Conservation (phyloP, 2,888 invertebrate genomes). For the Phortica magna region DNA sequence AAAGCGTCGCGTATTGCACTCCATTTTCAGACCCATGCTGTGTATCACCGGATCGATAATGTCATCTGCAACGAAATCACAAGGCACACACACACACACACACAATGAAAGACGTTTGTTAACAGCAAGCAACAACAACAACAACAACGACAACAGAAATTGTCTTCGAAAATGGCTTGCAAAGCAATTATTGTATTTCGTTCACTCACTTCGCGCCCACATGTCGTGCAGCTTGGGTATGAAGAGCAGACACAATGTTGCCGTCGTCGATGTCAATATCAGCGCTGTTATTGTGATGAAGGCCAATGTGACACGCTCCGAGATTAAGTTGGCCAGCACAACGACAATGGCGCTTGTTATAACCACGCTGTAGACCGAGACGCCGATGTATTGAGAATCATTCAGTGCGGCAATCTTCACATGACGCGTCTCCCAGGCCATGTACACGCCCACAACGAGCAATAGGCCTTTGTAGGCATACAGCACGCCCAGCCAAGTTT, state of each 20-base stretch:
- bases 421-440: constrained; percentile 97
- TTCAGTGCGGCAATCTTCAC: constrained; percentile 95
- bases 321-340: constrained; percentile 91
- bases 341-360: constrained; percentile 92
- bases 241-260: constrained; percentile 90
- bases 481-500: constrained; percentile 92
- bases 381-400: constrained; percentile 95
- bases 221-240: constrained; percentile 90
- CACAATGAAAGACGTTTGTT: background rate
- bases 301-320: constrained; percentile 88
- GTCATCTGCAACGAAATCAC: constrained; percentile 79
- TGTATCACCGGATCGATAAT: constrained; percentile 89
- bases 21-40: constrained; percentile 92
- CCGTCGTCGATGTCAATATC: constrained; percentile 91
- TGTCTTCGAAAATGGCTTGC: constrained; percentile 24
- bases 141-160: no score
- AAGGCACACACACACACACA: background rate
- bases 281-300: constrained; percentile 90
- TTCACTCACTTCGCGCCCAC: constrained; percentile 81
- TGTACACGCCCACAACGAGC: constrained; percentile 92
- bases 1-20: constrained; percentile 91
- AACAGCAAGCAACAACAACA: background rate
- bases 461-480: constrained; percentile 94
- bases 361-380: constrained; percentile 94
- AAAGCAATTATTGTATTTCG: constrained; percentile 17